Conservation (phyloP, 23 tunicate species). For the Trididemnum clinides region DNA sequence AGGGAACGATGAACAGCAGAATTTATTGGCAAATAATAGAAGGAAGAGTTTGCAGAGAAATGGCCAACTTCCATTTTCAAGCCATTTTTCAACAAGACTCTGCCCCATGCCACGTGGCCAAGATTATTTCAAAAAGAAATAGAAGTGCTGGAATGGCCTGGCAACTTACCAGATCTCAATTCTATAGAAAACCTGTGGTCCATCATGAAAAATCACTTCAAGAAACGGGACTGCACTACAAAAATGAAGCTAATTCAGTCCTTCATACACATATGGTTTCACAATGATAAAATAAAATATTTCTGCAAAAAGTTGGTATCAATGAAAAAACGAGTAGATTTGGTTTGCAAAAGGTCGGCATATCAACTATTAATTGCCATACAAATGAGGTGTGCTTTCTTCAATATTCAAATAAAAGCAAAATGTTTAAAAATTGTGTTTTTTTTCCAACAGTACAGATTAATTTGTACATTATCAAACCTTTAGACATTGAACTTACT, state of each 20-base stretch:
- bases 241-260: background rate
- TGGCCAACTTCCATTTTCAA: background rate
- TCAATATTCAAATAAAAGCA: too few relatives aligned
- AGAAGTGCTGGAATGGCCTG: background rate
- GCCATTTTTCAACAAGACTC: background rate
- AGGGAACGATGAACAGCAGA: too few relatives aligned
- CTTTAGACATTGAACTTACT: too few relatives aligned
- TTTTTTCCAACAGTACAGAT: too few relatives aligned
- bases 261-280: background rate
- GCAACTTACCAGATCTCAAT: background rate
- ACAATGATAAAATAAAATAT: background rate
- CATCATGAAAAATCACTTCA: too few relatives aligned
- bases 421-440: too few relatives aligned
- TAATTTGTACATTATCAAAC: too few relatives aligned
- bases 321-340: background rate
- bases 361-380: too few relatives aligned
- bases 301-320: background rate
- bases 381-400: too few relatives aligned
- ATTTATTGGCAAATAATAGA: background rate
- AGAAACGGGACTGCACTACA: too few relatives aligned
- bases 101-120: background rate
- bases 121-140: background rate
- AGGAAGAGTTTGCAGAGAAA: background rate
- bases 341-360: background rate
- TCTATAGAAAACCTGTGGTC: background rate